Base-by-base conservation (phyloP, 2,113 vertebrate genomes). In the Dascyllus trimaculatus region DNA sequence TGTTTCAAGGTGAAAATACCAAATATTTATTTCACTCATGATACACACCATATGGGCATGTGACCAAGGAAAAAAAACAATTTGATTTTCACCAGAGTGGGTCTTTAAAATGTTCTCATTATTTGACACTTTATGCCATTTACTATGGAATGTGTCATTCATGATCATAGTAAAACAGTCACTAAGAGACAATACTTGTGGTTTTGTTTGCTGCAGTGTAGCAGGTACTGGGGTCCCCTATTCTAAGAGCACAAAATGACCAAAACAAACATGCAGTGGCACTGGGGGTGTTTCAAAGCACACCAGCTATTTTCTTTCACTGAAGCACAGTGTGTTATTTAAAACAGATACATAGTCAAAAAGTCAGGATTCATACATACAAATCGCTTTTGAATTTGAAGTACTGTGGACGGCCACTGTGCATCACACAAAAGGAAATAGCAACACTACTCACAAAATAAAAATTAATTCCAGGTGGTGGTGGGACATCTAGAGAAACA, bases 301-400 rank as follows among this genome's bases (percentile, higher is more conserved):
- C 13, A 26, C 54, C 45, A 26, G 17, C 49, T 25, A 29, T 54
- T 71, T 48, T 17, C 22, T 72, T 29, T 68, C 6, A 48, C 61
- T 48, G 45, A 71, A n/a, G 54, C 2, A 18, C n/a, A 57, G 29
- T 32, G 26, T 71, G 17, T 26, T 45, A 13, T 40, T 29, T 43
- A 72, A 24, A 43, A 60, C 1, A 5, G 14, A 19, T 45, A 24
- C 11, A 11, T 18, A 59, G 9, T 48, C 18, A 67, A 51, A 45
- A 29, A 52, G 32, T 29, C 13, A 18, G 6, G 11, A 9, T 51
- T n/a, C 2, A 17, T 21, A 22, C 4, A 14, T 4, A 43, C 13
- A 53, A 49, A 29, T 21, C 10, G 46, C 3, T 58, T 32, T 21
- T 29, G 4, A n/a, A n/a, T 51, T 56, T 5, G 18, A 65, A 29